Percentiles rank a stretch among this genome's conserved stretches.
These are phyloP conservation scores for Platypus cylindrus DNA, from an alignment of 2,888 invertebrate species.

Conservation along the genomic window DNA sequence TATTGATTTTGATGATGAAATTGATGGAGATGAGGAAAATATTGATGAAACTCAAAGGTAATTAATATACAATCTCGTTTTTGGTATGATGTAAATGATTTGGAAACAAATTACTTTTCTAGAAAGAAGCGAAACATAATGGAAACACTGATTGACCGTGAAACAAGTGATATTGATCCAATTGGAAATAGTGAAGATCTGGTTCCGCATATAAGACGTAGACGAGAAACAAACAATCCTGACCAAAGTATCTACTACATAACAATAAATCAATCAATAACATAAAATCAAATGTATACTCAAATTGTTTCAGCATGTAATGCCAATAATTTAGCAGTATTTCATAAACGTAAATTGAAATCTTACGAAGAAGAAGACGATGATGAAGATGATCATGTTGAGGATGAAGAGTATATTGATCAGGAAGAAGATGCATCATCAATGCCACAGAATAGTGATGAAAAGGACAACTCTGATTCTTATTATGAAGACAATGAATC, in stretches of 20 bases:
- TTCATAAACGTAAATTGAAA: constrained; percentile 6
- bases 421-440: background rate
- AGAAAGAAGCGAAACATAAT: constrained; percentile 23
- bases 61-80: background rate
- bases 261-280: too few relatives aligned
- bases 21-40: constrained; percentile 3
- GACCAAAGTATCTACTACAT: background rate
- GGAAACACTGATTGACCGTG: constrained; percentile 25
- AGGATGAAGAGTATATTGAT: background rate
- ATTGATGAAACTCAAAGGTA: constrained; percentile 8
- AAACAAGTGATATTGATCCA: constrained; percentile 27
- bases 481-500: background rate
- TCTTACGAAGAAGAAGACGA: constrained; percentile 3
- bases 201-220: constrained; percentile 24
- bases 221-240: constrained; percentile 8
- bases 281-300: too few relatives aligned
- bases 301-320: too few relatives aligned
- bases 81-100: constrained; percentile 1
- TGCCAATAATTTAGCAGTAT: too few relatives aligned
- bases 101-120: background rate
- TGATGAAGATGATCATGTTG: constrained; percentile 3
- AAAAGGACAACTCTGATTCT: background rate
- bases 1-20: constrained; percentile 7
- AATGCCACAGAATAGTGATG: background rate
- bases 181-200: constrained; percentile 19